Evolutionary conservation across 1,140 invertebrate species (phyloP), one percentile per base, ranked within the genome.

Genomic region (Drosophila bipectinata): DNA sequence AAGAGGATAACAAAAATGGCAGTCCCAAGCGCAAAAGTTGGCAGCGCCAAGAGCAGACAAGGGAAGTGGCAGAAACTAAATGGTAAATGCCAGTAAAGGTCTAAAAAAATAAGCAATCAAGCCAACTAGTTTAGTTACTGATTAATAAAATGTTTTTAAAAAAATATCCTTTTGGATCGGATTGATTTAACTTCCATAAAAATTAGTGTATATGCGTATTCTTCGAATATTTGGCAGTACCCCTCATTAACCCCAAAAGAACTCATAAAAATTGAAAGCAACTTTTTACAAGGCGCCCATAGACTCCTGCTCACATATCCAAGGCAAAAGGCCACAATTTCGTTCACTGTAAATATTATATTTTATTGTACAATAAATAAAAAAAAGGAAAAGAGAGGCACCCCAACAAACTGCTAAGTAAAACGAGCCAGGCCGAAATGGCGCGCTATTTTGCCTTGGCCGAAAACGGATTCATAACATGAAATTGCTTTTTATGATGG

Each of bases 381-480:
- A 79, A 66, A 71, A 77, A 72, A 14, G 44, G 24, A 9, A 8
- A 41, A 26, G 18, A 8, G n/a, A 64, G 41, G 28, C 32, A 52
- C 39, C 41, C 41, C 51, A 48, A 34, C 24, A 67, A 69, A 69
- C 28, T 57, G 57, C 67, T 71, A 69, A 71, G 64, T 69, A 69
- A 64, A 64, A 51, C 45, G 56, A 48, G 56, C 9, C 28, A 45
- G n/a, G 34, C 54, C 15, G 14, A 55, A 71, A 66, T 72, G 83
- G 79, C 63, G 66, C 72, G 72, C 72, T 76, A 69, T 68, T 68
- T 85, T 55, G 64, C 74, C 78, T 82, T 85, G 78, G 82, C 78
- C 74, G 58, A 82, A 85, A 85, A 87, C 78, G 82, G 75, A 88
- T 83, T 88, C 83, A 88, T 88, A 88, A 88, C 83, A 83, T 72